A percentile compares a stretch with the other conserved stretches of the same genome.
Conservation (phyloP, 2,888 invertebrate genomes). For the Apodemia duryi region DNA sequence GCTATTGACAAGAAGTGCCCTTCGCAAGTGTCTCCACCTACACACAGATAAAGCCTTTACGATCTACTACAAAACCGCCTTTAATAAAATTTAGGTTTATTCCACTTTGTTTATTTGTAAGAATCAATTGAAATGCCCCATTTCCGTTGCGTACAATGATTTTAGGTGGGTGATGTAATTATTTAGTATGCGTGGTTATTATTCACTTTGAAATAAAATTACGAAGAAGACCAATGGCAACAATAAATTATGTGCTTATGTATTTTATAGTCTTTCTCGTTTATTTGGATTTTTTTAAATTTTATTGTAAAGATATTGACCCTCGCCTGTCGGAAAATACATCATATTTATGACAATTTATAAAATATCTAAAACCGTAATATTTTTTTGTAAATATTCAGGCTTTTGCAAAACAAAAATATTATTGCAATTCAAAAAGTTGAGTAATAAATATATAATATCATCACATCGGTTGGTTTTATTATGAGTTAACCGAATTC, state of each 20-base stretch:
- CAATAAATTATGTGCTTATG: background rate
- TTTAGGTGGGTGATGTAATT: background rate
- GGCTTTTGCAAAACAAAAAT: too few relatives aligned
- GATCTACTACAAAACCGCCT: conserved; percentile 51
- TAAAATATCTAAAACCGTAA: too few relatives aligned
- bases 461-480: too few relatives aligned
- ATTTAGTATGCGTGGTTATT: background rate
- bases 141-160: background rate
- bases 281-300: too few relatives aligned
- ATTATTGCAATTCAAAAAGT: too few relatives aligned
- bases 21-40: conserved; percentile 45
- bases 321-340: too few relatives aligned
- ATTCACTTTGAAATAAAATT: background rate
- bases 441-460: too few relatives aligned
- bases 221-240: background rate
- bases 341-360: too few relatives aligned
- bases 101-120: conserved; percentile 4
- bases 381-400: too few relatives aligned
- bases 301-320: too few relatives aligned
- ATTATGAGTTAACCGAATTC: too few relatives aligned
- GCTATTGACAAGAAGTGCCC: conserved; percentile 61
- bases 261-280: too few relatives aligned
- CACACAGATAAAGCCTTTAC: conserved; percentile 54
- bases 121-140: background rate
- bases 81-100: conserved; percentile 50